Evolutionary conservation across 2,888 invertebrate species (phyloP).

Genomic region (Diarsia mendica): DNA sequence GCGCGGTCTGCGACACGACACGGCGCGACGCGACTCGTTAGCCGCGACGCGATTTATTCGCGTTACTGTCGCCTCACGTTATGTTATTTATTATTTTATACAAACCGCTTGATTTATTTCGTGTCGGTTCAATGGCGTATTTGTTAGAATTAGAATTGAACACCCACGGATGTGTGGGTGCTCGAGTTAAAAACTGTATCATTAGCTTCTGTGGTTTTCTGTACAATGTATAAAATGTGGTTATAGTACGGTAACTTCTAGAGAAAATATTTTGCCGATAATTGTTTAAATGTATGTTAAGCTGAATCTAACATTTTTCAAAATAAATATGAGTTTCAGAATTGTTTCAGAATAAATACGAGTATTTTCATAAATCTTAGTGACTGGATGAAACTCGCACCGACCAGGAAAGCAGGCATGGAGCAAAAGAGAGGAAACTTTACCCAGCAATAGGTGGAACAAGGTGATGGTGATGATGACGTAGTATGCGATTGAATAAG

Average conservation of each 20-base stretch:
- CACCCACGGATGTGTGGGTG: constrained; percentile 59
- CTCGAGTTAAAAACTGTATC: constrained; percentile 42
- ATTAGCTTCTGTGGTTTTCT: constrained; percentile 48
- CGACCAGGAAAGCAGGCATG: not conserved
- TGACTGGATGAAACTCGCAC: not conserved
- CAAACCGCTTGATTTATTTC: constrained; percentile 64
- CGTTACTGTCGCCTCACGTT: constrained; percentile 72
- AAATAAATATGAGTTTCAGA: no score
- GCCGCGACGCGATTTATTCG: constrained; percentile 75
- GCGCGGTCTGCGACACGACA: constrained; percentile 42
- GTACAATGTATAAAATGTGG: not conserved
- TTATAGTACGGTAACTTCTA: not conserved
- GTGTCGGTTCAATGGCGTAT: constrained; percentile 61
- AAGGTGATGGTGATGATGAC: not conserved
- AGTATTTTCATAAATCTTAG: not conserved
- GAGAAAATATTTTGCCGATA: not conserved
- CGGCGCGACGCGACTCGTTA: constrained; percentile 72
- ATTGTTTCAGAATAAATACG: not conserved
- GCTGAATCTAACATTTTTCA: not conserved
- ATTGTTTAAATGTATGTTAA: no score
- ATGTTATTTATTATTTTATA: constrained; percentile 76
- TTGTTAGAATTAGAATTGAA: constrained; percentile 63
- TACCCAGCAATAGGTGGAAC: not conserved
- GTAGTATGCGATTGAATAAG: not conserved
- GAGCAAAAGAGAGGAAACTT: not conserved